phyloP scores from a whole-genome alignment of 2,113 vertebrate species.

The Cyanoramphus novaezelandiae region DNA sequence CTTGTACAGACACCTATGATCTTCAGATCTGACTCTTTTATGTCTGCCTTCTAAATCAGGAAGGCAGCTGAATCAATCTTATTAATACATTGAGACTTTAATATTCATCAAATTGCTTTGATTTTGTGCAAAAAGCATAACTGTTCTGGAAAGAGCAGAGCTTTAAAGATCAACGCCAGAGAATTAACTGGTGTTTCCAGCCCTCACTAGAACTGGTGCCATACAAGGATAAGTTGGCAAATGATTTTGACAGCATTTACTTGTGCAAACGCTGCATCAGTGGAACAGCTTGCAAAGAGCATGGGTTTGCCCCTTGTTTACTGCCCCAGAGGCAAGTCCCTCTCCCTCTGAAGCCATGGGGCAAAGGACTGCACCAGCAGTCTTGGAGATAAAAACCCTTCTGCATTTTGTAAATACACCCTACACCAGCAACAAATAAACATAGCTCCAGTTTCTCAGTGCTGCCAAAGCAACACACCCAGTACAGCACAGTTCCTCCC shows the following conservation, averaged over 20 bases:
- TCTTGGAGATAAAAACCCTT: neutral
- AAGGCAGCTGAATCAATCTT: neutral
- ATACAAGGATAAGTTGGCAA: neutral
- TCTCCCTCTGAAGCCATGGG: neutral
- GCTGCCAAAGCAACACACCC: constrained; percentile 35
- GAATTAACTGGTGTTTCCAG: neutral
- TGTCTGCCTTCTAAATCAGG: neutral
- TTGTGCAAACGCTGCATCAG: neutral
- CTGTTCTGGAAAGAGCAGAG: neutral
- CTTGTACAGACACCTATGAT: neutral
- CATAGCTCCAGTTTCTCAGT: neutral
- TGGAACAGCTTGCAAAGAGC: constrained; percentile 4
- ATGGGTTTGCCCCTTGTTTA: neutral
- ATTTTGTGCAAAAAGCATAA: neutral
- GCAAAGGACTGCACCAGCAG: neutral
- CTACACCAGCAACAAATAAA: constrained; percentile 7
- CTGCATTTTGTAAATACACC: neutral
- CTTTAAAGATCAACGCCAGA: neutral
- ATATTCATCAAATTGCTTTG: neutral
- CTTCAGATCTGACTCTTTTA: neutral
- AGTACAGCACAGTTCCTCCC: neutral
- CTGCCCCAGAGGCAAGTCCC: neutral
- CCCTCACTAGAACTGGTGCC: neutral
- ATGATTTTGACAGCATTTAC: constrained; percentile 18
- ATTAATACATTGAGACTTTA: neutral